phyloP scores from a whole-genome alignment of 2,888 invertebrate genomes.

The Arge pagana region DNA sequence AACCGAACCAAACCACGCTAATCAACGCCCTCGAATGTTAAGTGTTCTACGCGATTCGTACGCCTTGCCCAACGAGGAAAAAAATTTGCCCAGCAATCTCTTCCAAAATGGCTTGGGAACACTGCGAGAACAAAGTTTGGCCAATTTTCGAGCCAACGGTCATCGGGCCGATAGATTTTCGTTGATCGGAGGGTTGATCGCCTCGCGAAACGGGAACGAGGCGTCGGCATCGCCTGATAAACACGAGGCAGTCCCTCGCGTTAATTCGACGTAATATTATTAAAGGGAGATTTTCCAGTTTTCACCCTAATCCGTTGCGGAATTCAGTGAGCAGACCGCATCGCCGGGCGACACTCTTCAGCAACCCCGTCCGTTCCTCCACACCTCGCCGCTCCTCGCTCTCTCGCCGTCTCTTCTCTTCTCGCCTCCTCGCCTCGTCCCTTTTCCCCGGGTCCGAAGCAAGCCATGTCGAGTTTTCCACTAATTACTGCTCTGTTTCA shows the following conservation, averaged over 20 bases:
- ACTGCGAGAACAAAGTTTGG: too few species aligned
- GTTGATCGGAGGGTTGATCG: conserved; percentile 10
- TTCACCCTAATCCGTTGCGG: conserved; percentile 55
- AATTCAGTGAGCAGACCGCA: conserved; percentile 55
- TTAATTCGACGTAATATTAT: conserved; percentile 55
- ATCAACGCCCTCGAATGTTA: not conserved
- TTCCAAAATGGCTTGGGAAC: too few species aligned
- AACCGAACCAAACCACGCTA: not conserved
- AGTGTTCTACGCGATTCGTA: not conserved
- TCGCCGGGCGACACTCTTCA: conserved; percentile 47
- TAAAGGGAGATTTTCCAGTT: conserved; percentile 58
- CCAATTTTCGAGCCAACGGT: too few species aligned
- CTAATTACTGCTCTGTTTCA: conserved; percentile 55
- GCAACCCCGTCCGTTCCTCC: conserved; percentile 45
- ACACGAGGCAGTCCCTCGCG: conserved; percentile 28
- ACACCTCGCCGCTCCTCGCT: conserved; percentile 39
- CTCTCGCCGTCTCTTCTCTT: conserved; percentile 31
- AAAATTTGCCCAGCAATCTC: too few species aligned
- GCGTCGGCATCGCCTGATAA: conserved; percentile 5
- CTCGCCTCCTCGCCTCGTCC: conserved; percentile 26
- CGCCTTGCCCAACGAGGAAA: too few species aligned
- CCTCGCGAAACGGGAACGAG: not conserved
- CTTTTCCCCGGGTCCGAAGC: conserved; percentile 21
- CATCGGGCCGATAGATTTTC: too few species aligned
- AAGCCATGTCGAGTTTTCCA: conserved; percentile 40